Conservation (phyloP, 2,113 vertebrate species). For the Strigops habroptila region DNA sequence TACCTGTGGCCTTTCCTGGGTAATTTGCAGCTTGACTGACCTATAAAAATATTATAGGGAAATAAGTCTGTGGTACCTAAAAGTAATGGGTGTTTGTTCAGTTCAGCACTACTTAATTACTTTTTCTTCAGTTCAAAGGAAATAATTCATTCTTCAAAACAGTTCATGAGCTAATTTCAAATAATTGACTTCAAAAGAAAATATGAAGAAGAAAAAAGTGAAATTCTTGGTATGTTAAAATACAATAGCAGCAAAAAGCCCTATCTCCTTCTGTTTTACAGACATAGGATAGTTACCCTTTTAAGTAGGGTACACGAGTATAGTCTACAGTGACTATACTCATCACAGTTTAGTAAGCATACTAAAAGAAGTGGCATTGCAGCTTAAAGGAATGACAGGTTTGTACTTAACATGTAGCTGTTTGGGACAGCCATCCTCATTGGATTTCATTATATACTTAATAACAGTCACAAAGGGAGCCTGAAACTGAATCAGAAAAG, state of each 20-base stretch:
- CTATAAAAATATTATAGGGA: constrained; percentile 9
- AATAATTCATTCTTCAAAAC: constrained; percentile 21
- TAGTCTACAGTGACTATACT: not conserved
- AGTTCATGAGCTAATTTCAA: constrained; percentile 25
- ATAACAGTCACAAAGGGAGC: not conserved
- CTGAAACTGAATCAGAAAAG: not conserved
- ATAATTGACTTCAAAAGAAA: constrained; percentile 30
- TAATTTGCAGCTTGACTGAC: constrained; percentile 28
- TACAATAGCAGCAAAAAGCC: not conserved
- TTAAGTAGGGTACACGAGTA: not conserved
- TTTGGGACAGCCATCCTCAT: not conserved
- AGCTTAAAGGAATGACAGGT: not conserved
- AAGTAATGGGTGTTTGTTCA: constrained; percentile 40
- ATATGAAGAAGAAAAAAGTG: not conserved
- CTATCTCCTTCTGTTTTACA: not conserved
- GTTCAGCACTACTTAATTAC: constrained; percentile 29
- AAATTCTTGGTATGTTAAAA: not conserved
- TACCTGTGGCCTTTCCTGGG: constrained; percentile 10
- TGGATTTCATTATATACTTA: not conserved
- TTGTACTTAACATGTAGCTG: not conserved
- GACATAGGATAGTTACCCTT: not conserved
- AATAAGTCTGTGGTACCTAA: not conserved
- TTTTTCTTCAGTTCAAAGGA: constrained; percentile 34
- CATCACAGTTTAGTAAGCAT: not conserved
- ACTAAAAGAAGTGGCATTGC: not conserved